Percentiles rank a stretch among this genome's conserved stretches.
These are phyloP conservation scores for Arctocebus calabarensis DNA, from an alignment of 2,797 vertebrate species.

Conservation along the genomic window DNA sequence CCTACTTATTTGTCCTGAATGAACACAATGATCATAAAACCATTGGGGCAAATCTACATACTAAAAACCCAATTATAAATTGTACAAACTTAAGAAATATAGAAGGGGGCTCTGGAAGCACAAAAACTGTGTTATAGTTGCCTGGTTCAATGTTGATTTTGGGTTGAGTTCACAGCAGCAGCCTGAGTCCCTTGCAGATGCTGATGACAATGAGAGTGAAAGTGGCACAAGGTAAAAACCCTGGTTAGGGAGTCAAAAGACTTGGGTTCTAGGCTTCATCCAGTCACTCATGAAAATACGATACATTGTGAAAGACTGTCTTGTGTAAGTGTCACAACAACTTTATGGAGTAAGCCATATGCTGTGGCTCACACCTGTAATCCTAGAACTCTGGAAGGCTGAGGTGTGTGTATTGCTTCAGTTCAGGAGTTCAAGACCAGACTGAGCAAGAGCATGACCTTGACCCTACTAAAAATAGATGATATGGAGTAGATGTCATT, in stretches of 20 bases:
- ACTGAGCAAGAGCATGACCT: too few species aligned
- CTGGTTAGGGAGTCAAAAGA: background rate
- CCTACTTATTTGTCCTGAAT: background rate
- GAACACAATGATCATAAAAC: background rate
- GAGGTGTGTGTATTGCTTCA: too few species aligned
- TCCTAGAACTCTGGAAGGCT: too few species aligned
- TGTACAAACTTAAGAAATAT: background rate
- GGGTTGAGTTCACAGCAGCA: background rate
- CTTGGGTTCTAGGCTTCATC: background rate
- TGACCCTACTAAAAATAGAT: too few species aligned
- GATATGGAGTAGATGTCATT: background rate
- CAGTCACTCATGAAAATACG: background rate
- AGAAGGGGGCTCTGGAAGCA: background rate
- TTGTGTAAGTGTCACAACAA: background rate
- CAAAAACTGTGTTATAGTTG: background rate
- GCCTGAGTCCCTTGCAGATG: background rate
- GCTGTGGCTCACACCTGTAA: too few species aligned
- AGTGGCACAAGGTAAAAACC: background rate
- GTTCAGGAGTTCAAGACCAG: too few species aligned
- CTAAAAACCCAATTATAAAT: background rate
- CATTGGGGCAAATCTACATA: background rate
- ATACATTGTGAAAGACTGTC: background rate
- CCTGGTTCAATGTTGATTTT: fast-evolving
- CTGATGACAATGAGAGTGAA: background rate
- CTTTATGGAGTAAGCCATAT: too few species aligned